Percentiles rank a stretch among this genome's conserved stretches.
Evolutionary conservation across 2,113 vertebrate species (phyloP).

Genomic region (Tragelaphus buxtoni): DNA sequence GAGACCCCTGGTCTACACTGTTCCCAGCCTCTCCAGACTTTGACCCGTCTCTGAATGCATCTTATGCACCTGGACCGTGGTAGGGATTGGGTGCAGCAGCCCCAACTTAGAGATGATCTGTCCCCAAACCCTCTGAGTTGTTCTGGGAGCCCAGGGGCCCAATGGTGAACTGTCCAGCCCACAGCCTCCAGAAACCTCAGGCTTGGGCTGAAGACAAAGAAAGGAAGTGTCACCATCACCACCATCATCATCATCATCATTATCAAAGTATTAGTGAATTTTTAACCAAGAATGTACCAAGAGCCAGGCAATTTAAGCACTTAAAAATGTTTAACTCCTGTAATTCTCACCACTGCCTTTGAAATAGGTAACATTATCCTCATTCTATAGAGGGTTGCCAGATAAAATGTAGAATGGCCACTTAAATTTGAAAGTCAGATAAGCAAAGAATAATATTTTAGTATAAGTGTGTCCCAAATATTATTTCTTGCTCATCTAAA

Average conservation of each 20-base stretch:
- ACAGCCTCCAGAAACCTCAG: background rate
- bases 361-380: background rate
- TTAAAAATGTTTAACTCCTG: background rate
- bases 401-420: background rate
- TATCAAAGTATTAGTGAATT: background rate
- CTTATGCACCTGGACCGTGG: background rate
- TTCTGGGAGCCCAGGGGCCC: background rate
- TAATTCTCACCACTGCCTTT: background rate
- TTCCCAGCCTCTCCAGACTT: background rate
- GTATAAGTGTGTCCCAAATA: background rate
- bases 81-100: background rate
- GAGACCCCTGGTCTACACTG: background rate
- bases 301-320: background rate
- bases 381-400: background rate
- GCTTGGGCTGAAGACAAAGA: background rate
- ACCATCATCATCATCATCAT: background rate
- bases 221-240: background rate
- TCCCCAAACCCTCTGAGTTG: background rate
- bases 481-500: background rate
- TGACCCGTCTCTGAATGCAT: background rate
- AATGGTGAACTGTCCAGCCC: background rate
- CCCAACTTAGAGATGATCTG: background rate
- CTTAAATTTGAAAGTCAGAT: background rate
- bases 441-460: background rate
- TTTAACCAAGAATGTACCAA: background rate